phyloP scores from a whole-genome alignment of 2,888 invertebrate species.

The Diaphora mendica region DNA sequence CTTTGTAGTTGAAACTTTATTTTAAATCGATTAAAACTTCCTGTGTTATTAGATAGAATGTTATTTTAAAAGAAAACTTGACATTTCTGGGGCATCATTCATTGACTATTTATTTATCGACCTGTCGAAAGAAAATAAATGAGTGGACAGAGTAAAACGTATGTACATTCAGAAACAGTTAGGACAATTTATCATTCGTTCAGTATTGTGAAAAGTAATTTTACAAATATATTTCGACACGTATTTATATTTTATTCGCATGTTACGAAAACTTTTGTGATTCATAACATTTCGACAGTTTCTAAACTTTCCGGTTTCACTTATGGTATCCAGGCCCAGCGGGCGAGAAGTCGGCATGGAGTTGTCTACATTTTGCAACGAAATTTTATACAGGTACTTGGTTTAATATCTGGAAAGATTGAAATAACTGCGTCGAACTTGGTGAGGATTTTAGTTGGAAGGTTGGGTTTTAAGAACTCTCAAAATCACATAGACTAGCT shows the following conservation, averaged over 20 bases:
- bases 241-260: neutral
- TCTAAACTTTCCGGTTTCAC: neutral
- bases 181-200: neutral
- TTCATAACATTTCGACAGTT: constrained; percentile 1
- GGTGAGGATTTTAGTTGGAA: neutral
- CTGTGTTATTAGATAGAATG: neutral
- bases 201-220: neutral
- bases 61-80: neutral
- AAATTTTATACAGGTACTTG: neutral
- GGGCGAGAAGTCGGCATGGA: neutral
- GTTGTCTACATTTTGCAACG: neutral
- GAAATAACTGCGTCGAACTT: neutral
- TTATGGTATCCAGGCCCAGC: neutral
- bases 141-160: neutral
- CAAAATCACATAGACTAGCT: neutral
- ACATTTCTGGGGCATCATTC: neutral
- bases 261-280: neutral
- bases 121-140: neutral
- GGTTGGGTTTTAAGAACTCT: neutral
- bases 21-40: neutral
- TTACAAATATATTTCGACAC: neutral
- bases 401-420: neutral
- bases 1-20: neutral
- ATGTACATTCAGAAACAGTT: neutral
- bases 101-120: neutral